Conservation (phyloP, 2,113 vertebrate genomes). For the Morone chrysops region DNA sequence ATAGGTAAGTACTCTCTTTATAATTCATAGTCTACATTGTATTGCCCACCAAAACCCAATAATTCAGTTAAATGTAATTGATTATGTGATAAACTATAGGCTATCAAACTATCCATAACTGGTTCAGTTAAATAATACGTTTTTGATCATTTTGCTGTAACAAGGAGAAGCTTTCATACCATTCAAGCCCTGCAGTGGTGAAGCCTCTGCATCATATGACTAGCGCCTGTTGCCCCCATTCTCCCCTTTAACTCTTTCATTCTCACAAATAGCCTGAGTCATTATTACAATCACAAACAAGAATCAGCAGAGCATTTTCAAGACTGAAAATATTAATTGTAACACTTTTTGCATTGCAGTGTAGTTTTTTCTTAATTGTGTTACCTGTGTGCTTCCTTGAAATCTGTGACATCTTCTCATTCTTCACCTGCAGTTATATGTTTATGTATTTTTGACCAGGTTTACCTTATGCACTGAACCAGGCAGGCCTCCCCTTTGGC, state of each 20-base stretch:
- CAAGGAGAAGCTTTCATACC: slow-evolving; percentile 49
- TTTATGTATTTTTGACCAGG: slow-evolving; percentile 79
- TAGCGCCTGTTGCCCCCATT: slow-evolving; percentile 54
- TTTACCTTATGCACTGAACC: slow-evolving; percentile 93
- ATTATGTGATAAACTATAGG: not conserved
- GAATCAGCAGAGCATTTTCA: not conserved
- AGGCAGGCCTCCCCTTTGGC: slow-evolving; percentile 94
- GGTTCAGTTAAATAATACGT: not conserved
- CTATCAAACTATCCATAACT: not conserved
- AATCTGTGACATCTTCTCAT: not conserved
- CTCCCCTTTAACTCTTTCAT: slow-evolving; percentile 53
- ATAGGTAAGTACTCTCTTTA: slow-evolving; percentile 84
- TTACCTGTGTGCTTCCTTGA: not conserved
- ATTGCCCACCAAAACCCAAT: not conserved
- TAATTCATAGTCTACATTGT: too few relatives aligned
- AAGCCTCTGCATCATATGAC: slow-evolving; percentile 75
- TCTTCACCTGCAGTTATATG: slow-evolving; percentile 1
- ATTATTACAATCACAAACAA: not conserved
- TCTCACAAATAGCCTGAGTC: slow-evolving; percentile 9
- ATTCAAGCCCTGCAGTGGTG: slow-evolving; percentile 32
- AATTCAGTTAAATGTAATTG: not conserved
- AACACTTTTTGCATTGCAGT: not conserved
- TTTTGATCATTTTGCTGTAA: slow-evolving; percentile 13
- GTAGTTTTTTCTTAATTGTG: too few relatives aligned
- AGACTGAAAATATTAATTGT: not conserved